Evolutionary conservation across 2,888 invertebrate genomes (phyloP).

Genomic region (Drosophila dives): DNA sequence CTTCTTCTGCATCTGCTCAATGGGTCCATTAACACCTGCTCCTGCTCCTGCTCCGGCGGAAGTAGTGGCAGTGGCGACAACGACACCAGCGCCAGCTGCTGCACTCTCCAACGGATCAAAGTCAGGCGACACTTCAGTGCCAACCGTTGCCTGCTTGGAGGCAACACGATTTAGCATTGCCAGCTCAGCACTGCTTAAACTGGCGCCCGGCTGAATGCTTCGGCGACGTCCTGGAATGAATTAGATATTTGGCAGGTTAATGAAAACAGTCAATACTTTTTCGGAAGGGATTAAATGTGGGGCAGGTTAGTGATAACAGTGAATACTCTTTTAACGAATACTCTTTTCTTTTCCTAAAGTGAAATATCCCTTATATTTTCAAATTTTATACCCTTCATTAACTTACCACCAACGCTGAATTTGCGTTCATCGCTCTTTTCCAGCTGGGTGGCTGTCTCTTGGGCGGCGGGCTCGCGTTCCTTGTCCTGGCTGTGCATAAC

Average conservation of each 20-base stretch:
- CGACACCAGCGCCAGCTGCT: constrained; percentile 14
- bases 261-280: neutral
- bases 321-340: neutral
- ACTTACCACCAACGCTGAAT: constrained; percentile 68
- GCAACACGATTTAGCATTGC: constrained; percentile 88
- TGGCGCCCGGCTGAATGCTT: constrained; percentile 88
- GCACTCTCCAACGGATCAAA: constrained; percentile 81
- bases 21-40: constrained; percentile 67
- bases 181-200: constrained; percentile 87
- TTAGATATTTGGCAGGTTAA: neutral
- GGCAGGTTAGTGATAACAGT: neutral
- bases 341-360: neutral
- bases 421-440: constrained; percentile 68
- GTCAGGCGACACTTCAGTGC: constrained; percentile 43
- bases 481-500: constrained; percentile 84
- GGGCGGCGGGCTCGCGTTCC: constrained; percentile 61
- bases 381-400: neutral
- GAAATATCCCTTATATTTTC: neutral
- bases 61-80: constrained; percentile 35
- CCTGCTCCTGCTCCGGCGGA: constrained; percentile 55
- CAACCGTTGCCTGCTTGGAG: constrained; percentile 58
- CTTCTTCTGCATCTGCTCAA: constrained; percentile 83
- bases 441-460: constrained; percentile 32
- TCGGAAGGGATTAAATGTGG: neutral
- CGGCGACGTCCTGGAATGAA: constrained; percentile 84